Evolutionary conservation across 2,113 vertebrate genomes (phyloP), one percentile per base, ranked within the genome.

Genomic region (Pachypanchax playfairii): DNA sequence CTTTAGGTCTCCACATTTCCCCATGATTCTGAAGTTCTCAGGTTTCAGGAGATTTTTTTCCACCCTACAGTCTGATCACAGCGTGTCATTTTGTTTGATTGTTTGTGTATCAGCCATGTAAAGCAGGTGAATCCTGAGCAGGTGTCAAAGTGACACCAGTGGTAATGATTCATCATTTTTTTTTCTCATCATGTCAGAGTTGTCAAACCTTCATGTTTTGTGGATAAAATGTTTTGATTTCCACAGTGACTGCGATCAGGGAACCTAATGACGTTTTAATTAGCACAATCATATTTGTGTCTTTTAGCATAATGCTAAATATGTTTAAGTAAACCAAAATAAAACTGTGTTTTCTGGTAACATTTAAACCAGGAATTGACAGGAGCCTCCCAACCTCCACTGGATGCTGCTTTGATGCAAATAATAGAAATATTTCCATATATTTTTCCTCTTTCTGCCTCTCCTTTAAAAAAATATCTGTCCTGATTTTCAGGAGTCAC

Each of bases 11-110:
- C 75, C 50, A 21, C 25, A 38, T 46, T 46, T 54, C n/a, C 55
- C 63, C 65, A 20, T 51, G 55, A 59, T 70, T 65, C 62, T 71
- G 28, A 25, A 31, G 21, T 49, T 44, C 64, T 64, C 60, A 8
- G 50, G 57, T 64, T 68, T 78, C 51, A 70, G 7, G 6, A 46
- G 31, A 5, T 39, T 72, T 50, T 14, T 38, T 31, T n/a, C 11
- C 29, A n/a, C n/a, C n/a, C n/a, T n/a, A n/a, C n/a, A n/a, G n/a
- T n/a, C n/a, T n/a, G n/a, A n/a, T n/a, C n/a, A n/a, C n/a, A n/a
- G n/a, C n/a, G n/a, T n/a, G n/a, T n/a, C n/a, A 39, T 44, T 49
- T 39, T 29, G n/a, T 14, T 25, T 26, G 15, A 2, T 9, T 26
- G 26, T 20, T 51, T 14, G 31, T n/a, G 28, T 51, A 18, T 12